These are phyloP conservation scores for Drosophila anomelani DNA, from an alignment of 2,888 invertebrate species.

Conservation along the genomic window DNA sequence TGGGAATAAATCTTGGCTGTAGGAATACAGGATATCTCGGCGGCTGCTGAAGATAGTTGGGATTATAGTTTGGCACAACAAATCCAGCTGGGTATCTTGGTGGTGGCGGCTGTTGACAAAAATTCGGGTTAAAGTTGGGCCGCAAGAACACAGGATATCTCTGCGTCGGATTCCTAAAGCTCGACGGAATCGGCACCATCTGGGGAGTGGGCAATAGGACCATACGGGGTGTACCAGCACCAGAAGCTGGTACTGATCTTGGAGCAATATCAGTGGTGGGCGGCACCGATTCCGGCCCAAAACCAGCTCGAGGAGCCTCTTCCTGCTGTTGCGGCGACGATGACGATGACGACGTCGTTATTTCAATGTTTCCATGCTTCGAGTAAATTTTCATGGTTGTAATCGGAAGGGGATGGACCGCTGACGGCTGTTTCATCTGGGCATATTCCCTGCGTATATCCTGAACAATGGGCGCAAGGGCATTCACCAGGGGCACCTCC, in stretches of 20 bases:
- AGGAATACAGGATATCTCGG: neutral
- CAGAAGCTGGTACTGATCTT: neutral
- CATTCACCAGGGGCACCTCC: slow-evolving; percentile 17
- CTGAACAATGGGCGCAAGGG: slow-evolving; percentile 23
- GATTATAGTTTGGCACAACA: neutral
- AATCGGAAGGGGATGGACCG: neutral
- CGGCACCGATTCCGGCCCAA: neutral
- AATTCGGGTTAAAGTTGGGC: neutral
- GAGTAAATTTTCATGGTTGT: slow-evolving; percentile 27
- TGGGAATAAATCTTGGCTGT: neutral
- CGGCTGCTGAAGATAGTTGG: neutral
- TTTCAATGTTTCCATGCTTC: no score
- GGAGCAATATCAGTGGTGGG: no score
- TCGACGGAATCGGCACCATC: neutral
- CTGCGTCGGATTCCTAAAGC: neutral
- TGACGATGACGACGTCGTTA: neutral
- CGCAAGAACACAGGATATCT: neutral
- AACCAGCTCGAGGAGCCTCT: neutral
- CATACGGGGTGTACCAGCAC: neutral
- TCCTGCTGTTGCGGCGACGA: neutral
- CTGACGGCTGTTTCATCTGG: neutral
- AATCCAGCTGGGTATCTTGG: neutral
- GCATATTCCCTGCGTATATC: slow-evolving; percentile 35
- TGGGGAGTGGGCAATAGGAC: neutral
- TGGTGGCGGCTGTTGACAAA: neutral